Evolutionary conservation across 92 coral and sea anemone species (phyloP), one percentile per base, ranked within the genome.

Genomic region (Actinernus sp.): DNA sequence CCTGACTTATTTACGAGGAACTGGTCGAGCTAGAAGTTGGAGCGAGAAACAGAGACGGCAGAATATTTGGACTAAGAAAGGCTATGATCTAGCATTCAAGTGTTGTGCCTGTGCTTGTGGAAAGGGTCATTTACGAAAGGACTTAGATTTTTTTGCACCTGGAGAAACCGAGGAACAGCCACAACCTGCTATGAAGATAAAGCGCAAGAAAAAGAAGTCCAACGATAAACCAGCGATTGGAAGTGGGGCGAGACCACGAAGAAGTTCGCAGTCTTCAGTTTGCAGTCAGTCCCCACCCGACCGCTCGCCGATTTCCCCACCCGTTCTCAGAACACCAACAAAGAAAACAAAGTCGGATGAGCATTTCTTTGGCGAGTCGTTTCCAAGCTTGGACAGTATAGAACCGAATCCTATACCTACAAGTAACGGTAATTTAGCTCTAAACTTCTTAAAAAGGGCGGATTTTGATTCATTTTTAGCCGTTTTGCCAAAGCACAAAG

Each of bases 31-130:
- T 12, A 79, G 98, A 43, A 94, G 98, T 69, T 94, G 98, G 98
- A 89, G 97, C 25, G 98, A 94, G 67, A 91, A 91, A 58, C 98
- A 94, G 76, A 65, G 98, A 50, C 70, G 98, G 13, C 98, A 94
- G 50, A 94, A 94, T 77, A 94, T 94, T 65, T 94, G 98, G 98
- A 94, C 98, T 38, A 94, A 94, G 87, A 94, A 91, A 41, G 98
- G 98, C 39, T 94, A 94, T 62, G 98, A 94, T 81, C 81, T 94
- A 25, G 93, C 97, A 1, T 94, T 92, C 83, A 94, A 94, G 66
- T 90, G 98, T 55, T 94, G 98, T 43, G 97, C 97, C 31, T 94
- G 98, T 68, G 69, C 62, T n/a, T 94, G 98, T 58, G 97, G 93
- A 38, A 94, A 94, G 52, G 98, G 98, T 6, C 98, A 94, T 73